Percentiles rank a stretch among this genome's conserved stretches.
Evolutionary conservation across 1,140 invertebrate genomes (phyloP).

Genomic region (Cherax quadricarinatus): DNA sequence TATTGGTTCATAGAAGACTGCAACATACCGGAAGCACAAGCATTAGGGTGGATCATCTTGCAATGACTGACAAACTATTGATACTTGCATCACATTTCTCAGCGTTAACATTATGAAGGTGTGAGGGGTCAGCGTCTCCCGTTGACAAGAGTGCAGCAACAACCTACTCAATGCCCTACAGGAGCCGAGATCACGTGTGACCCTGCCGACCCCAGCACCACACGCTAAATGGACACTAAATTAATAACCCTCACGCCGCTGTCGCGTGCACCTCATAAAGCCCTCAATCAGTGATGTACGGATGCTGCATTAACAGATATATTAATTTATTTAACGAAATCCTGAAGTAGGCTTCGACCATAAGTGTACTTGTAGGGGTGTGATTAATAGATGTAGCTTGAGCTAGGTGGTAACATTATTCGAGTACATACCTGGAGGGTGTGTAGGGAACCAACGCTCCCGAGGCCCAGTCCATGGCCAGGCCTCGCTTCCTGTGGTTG

Average conservation of each 20-base stretch:
- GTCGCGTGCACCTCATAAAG: not conserved
- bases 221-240: not conserved
- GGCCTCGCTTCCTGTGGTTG: no score
- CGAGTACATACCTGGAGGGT: no score
- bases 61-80: no score
- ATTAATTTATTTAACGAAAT: not conserved
- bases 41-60: no score
- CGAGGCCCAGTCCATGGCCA: no score
- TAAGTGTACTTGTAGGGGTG: not conserved
- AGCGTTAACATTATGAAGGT: not conserved
- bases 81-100: no score
- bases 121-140: not conserved
- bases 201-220: not conserved
- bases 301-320: not conserved
- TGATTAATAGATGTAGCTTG: not conserved
- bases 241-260: slow-evolving; percentile 36
- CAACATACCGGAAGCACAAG: no score
- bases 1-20: no score
- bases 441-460: no score
- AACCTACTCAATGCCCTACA: not conserved
- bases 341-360: not conserved
- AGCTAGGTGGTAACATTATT: not conserved
- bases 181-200: not conserved
- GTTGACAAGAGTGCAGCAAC: not conserved
- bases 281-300: not conserved